Base-by-base conservation (phyloP, 2,113 vertebrate genomes). In the Paramormyrops kingsleyae region DNA sequence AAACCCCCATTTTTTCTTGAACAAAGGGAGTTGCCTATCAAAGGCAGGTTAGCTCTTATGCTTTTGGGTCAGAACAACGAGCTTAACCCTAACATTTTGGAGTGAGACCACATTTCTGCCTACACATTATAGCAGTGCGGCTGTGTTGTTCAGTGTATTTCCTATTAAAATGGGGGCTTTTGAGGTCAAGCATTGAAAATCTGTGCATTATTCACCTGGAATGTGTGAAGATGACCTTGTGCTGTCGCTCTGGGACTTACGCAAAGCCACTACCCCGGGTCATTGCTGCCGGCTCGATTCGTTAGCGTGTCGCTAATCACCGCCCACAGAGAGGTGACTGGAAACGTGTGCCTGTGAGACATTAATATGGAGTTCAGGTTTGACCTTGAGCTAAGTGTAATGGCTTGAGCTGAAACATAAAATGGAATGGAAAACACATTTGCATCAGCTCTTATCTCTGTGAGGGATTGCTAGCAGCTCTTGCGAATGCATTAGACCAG, bases 341-440 rank as follows among this genome's bases (percentile, higher is more conserved):
- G 74, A 80, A 77, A 80, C 13, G 74, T 80, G 35, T 80, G 74
- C 74, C 74, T 19, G 35, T 80, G 74, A 80, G 74, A 80, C 74
- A 80, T 80, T 80, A 80, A 80, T 80, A 80, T 80, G 74, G 74
- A 80, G 74, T 80, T 80, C 74, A 42, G 74, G 74, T 80, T 80
- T 80, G 74, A 80, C 74, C 74, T 80, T 42, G 74, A 80, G 74
- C 74, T 80, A 80, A 35, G 35, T 80, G 74, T 80, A 80, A 80
- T 80, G 74, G 74, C 74, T 80, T 42, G 13, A 42, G 74, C 35
- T 80, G 35, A 80, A 80, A 80, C 74, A 80, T 80, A 42, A 80
- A 80, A 80, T 42, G 15, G 39, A 42, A 35, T 80, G 35, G 35
- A 35, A 80, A 80, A 80, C 74, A 80, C 74, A 80, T 80, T 80